These are phyloP conservation scores for Lytechinus pictus DNA, from an alignment of 35 echinoderm and acorn worm species.

Conservation along the genomic window DNA sequence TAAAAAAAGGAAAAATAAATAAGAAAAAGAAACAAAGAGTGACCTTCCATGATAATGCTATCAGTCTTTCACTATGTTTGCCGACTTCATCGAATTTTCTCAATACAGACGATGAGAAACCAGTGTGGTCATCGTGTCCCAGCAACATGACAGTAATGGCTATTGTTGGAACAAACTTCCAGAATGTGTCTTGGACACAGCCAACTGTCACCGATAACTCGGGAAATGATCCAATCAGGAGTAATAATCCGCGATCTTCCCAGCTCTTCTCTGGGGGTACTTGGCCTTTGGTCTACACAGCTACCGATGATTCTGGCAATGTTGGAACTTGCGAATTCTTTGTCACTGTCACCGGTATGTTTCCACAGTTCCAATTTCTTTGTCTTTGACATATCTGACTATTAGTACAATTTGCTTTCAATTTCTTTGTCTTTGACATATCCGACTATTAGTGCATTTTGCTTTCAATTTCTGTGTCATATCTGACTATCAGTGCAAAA, in stretches of 20 bases:
- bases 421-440: too few relatives aligned
- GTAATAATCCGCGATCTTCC: neutral
- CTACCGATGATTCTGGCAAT: neutral
- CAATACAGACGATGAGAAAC: neutral
- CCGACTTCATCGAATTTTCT: neutral
- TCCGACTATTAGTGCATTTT: too few relatives aligned
- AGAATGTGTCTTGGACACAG: neutral
- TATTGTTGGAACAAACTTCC: neutral
- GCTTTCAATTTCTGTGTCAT: too few relatives aligned
- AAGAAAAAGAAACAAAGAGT: too few relatives aligned
- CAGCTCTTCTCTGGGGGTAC: neutral
- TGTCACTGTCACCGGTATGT: neutral
- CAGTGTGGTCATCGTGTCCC: conserved; percentile 1
- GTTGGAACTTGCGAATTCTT: neutral
- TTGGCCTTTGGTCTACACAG: neutral
- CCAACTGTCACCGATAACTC: neutral
- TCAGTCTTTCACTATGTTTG: too few relatives aligned
- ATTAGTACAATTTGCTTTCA: too few relatives aligned
- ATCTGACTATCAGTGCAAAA: too few relatives aligned
- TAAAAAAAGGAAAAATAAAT: too few relatives aligned
- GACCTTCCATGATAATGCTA: too few relatives aligned
- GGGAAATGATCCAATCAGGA: neutral
- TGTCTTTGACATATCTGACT: neutral
- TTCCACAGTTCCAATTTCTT: neutral
- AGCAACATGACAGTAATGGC: neutral